Base-by-base conservation (phyloP, 2,113 vertebrate species). In the Formicarius rufipectus region DNA sequence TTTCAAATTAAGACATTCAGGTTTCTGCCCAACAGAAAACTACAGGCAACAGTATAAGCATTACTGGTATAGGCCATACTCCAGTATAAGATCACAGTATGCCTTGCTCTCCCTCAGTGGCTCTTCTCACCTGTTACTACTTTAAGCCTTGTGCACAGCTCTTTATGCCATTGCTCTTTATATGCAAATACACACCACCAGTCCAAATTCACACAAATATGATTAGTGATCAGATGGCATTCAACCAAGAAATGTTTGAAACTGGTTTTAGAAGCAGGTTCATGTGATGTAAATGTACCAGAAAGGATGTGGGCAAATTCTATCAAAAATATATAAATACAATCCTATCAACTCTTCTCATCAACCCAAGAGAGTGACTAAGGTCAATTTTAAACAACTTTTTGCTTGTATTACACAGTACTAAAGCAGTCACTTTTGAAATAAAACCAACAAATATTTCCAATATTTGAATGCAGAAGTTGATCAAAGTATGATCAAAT, bases 401-500 rank as follows among this genome's bases (percentile, higher is more conserved):
- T 67, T 84, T 47, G 47, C 27, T 71, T 62, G 20, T 37, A 50
- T 25, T 27, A 49, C 10, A 24, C 14, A 89, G 37, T 75, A 82
- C 12, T 59, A 60, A 84, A 88, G 10, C 47, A 82, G 67, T 17
- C 16, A 18, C 42, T 69, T 87, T 55, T 20, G 35, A 87, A 95
- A 68, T 12, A 68, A 88, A 75, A 35, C 16, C 35, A 92, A 45
- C 28, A 72, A 91, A 52, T 8, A 39, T 69, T 59, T 62, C 62
- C 28, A n/a, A 58, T 35, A 10, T 71, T 42, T 87, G 78, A 72
- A 55, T 47, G 50, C 45, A 84, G 84, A 55, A 87, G 68, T 68
- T 92, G 56, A n/a, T n/a, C n/a, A 74, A 79, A 55, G 35, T n/a
- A 84, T 84, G 77, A 84, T n/a, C 44, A 69, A 77, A 96, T 77